phyloP scores from a whole-genome alignment of 2,888 invertebrate genomes.

The Melieria picta region DNA sequence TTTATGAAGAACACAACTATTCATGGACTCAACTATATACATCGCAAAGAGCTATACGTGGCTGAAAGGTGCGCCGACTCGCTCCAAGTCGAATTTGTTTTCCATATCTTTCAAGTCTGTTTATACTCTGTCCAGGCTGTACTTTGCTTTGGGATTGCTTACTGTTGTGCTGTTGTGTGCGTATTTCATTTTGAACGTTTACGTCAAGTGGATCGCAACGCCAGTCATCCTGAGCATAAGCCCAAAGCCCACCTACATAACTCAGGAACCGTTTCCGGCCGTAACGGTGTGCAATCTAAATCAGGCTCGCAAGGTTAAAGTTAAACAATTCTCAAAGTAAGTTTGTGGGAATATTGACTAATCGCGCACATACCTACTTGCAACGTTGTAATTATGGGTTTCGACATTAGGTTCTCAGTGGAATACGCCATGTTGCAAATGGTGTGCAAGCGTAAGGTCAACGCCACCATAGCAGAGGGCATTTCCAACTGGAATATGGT shows the following conservation, averaged over 20 bases:
- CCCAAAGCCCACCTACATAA: conserved; percentile 73
- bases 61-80: no score
- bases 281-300: conserved; percentile 85
- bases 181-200: conserved; percentile 77
- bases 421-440: conserved; percentile 47
- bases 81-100: no score
- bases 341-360: neutral
- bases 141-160: conserved; percentile 76
- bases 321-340: conserved; percentile 61
- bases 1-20: no score
- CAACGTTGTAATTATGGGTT: no score
- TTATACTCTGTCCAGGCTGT: conserved; percentile 60
- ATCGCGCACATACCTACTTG: no score
- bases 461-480: conserved; percentile 36
- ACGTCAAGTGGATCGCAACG: conserved; percentile 74
- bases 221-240: conserved; percentile 81
- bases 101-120: no score
- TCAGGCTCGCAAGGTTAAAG: conserved; percentile 74
- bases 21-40: no score
- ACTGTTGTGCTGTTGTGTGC: conserved; percentile 72
- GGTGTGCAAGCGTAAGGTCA: conserved; percentile 45
- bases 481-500: conserved; percentile 46
- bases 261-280: conserved; percentile 80
- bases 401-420: conserved; percentile 37
- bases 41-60: no score